A percentile compares a stretch with the other conserved stretches of the same genome.
Conservation (phyloP, 2,888 invertebrate genomes). For the Buathra laborator region DNA sequence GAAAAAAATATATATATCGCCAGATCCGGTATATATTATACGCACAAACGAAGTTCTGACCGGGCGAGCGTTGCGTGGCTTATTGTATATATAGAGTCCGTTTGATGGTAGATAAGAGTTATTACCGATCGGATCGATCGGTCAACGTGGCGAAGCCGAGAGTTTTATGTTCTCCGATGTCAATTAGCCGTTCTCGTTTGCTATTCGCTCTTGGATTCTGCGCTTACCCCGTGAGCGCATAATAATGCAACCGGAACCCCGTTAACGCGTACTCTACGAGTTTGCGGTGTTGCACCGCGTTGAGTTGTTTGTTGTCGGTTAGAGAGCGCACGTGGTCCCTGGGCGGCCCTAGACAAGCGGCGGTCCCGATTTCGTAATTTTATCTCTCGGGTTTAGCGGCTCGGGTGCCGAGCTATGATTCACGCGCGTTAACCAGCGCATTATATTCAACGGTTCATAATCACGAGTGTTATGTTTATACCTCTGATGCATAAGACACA, state of each 20-base stretch:
- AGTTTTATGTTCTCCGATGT: slow-evolving; percentile 46
- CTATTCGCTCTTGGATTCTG: neutral
- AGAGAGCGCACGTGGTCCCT: slow-evolving; percentile 22
- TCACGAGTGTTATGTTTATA: neutral
- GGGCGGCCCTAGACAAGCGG: slow-evolving; percentile 23
- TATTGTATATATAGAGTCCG: neutral
- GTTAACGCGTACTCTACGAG: neutral
- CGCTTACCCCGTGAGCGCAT: slow-evolving; percentile 29
- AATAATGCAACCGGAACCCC: slow-evolving; percentile 58
- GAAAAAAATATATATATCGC: neutral
- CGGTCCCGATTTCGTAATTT: slow-evolving; percentile 49
- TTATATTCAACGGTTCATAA: slow-evolving; percentile 7
- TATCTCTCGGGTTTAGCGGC: slow-evolving; percentile 2
- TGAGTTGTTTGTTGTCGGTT: neutral
- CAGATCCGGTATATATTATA: slow-evolving; percentile 41
- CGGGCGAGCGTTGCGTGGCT: slow-evolving; percentile 5
- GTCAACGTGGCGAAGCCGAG: slow-evolving; percentile 49
- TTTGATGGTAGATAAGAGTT: slow-evolving; percentile 61
- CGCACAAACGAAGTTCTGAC: slow-evolving; percentile 17
- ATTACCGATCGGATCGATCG: slow-evolving; percentile 56
- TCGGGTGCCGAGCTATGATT: slow-evolving; percentile 44
- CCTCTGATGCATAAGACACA: neutral
- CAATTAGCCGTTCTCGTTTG: slow-evolving; percentile 58
- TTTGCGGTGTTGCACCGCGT: neutral
- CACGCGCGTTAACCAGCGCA: slow-evolving; percentile 24